Conservation (phyloP, 2,888 invertebrate genomes). For the Ashinkailepas kermadecensis region DNA sequence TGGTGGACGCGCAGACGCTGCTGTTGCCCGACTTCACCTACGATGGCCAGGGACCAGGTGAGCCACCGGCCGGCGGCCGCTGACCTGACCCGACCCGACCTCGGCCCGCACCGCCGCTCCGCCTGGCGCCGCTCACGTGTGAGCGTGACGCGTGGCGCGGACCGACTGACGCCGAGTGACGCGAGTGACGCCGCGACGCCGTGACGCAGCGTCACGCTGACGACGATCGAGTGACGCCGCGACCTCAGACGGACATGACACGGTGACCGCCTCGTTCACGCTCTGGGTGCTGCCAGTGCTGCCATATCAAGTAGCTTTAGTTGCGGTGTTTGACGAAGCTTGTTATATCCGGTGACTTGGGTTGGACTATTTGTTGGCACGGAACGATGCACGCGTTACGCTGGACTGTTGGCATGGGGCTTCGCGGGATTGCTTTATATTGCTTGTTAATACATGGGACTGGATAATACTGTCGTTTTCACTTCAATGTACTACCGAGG, state of each 20-base stretch:
- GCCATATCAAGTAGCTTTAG: not conserved
- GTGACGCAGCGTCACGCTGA: not conserved
- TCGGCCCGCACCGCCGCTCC: not conserved
- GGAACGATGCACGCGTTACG: not conserved
- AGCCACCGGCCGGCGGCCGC: conserved; percentile 35
- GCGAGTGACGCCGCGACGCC: not conserved
- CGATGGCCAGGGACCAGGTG: conserved; percentile 87
- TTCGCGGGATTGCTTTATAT: not conserved
- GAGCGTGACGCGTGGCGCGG: not conserved
- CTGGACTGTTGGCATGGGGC: not conserved
- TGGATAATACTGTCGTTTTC: not conserved
- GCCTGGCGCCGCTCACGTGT: not conserved
- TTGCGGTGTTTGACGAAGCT: not conserved
- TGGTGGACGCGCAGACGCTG: conserved; percentile 87
- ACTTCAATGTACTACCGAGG: not conserved
- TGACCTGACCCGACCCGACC: not conserved
- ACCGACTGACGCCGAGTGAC: not conserved
- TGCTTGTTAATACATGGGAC: not conserved
- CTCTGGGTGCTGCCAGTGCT: not conserved
- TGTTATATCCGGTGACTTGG: not conserved
- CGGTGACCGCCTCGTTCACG: not conserved
- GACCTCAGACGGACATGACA: not conserved
- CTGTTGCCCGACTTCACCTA: conserved; percentile 83
- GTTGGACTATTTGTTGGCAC: not conserved
- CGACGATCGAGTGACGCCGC: not conserved